Conservation (phyloP, 2,888 invertebrate genomes). For the Cerastis rubricosa region DNA sequence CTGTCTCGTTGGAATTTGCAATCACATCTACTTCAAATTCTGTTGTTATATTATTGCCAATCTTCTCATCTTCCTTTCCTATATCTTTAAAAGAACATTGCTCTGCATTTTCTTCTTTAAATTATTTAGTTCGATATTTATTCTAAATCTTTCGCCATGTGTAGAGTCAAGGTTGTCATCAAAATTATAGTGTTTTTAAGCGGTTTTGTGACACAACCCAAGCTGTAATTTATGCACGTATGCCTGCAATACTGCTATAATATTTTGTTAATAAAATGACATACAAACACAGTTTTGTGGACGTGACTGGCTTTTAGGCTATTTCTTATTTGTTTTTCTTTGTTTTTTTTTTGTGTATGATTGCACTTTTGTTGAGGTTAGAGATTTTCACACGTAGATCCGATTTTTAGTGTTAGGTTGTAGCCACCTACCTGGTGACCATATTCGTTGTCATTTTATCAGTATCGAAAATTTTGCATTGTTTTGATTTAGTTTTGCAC, state of each 20-base stretch:
- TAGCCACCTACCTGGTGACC: too few relatives aligned
- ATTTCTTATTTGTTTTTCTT: conserved; percentile 2
- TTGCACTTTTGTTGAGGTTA: conserved; percentile 32
- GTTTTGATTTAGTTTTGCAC: not conserved
- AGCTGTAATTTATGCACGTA: conserved; percentile 75
- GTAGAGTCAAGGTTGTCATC: conserved; percentile 21
- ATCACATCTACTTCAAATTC: not conserved
- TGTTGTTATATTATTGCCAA: not conserved
- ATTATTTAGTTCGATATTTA: conserved; percentile 5
- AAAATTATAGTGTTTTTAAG: conserved; percentile 41
- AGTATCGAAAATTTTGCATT: not conserved
- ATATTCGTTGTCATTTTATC: not conserved
- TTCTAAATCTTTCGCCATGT: conserved; percentile 38
- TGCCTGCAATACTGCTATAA: conserved; percentile 68
- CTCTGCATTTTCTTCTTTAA: not conserved
- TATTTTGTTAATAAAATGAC: conserved; percentile 59
- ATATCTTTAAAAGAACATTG: not conserved
- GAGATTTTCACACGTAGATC: conserved; percentile 2
- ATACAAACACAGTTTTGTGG: conserved; percentile 58
- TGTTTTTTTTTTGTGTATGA: conserved; percentile 11
- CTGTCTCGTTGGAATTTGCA: not conserved
- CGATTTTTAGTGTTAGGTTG: not conserved
- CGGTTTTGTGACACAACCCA: conserved; percentile 72
- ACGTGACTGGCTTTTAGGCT: conserved; percentile 56
- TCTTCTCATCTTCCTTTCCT: not conserved